These are phyloP conservation scores for Petrophora chlorosata DNA, from an alignment of 2,888 invertebrate species.

Conservation along the genomic window DNA sequence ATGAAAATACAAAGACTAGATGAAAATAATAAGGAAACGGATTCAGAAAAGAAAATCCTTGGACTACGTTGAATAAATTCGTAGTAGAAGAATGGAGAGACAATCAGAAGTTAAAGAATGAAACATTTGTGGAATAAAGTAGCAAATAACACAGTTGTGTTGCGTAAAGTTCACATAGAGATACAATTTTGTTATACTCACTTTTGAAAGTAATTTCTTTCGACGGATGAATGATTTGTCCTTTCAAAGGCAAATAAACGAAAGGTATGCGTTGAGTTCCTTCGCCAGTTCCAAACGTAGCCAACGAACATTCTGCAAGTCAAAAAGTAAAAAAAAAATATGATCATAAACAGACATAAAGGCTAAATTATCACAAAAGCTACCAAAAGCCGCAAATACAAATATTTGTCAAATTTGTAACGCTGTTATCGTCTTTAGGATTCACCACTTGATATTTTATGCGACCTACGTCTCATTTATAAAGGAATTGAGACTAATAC, in stretches of 20 bases:
- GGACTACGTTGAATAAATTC: too few species aligned
- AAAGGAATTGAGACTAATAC: slow-evolving; percentile 54
- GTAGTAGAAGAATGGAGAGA: too few species aligned
- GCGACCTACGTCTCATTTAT: slow-evolving; percentile 45
- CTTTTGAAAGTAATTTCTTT: slow-evolving; percentile 93
- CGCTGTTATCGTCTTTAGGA: not conserved
- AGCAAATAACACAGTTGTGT: not conserved
- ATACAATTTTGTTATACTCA: slow-evolving; percentile 61
- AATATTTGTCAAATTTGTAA: not conserved
- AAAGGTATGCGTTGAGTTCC: slow-evolving; percentile 91
- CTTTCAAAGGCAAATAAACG: slow-evolving; percentile 92
- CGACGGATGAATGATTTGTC: slow-evolving; percentile 94
- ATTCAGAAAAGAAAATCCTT: too few species aligned
- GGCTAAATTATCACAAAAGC: not conserved
- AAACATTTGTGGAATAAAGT: not conserved
- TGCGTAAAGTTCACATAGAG: not conserved
- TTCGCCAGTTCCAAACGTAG: slow-evolving; percentile 89
- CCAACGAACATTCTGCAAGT: slow-evolving; percentile 89
- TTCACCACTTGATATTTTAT: slow-evolving; percentile 29
- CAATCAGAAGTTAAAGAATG: too few species aligned
- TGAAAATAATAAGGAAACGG: too few species aligned
- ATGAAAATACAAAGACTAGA: too few species aligned
- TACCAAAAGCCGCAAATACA: not conserved
- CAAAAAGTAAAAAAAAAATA: not conserved
- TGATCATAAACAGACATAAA: not conserved